Evolutionary conservation across 2,797 vertebrate genomes (phyloP), one percentile per base, ranked within the genome.

Genomic region (Chrysolophus pictus): DNA sequence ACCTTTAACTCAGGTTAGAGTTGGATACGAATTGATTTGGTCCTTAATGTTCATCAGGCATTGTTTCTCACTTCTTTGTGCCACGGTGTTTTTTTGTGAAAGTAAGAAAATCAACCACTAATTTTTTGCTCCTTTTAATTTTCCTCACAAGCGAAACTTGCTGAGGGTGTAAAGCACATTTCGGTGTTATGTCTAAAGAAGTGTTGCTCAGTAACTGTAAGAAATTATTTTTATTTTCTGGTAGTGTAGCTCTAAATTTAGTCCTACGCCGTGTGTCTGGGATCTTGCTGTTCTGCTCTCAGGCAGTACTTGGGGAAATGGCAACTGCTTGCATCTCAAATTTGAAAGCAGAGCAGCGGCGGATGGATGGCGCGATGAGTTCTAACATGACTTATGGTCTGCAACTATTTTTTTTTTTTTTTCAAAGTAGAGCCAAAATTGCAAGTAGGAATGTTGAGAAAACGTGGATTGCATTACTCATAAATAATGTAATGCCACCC

Each of bases 401-500:
- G 49, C 68, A 88, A 74, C 37, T 35, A 6, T 87, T 67, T 19
- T 8, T 11, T 55, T 53, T 29, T 49, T 51, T 11, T n/a, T 31
- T 31, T 51, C 28, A 17, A 51, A 51, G 17, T 17, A 80, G 51
- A 62, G 62, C 51, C 91, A 60, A 49, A 93, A 77, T 47, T 72
- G 75, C 2, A 2, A 88, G 71, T 17, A 56, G 84, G 92, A 91
- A 80, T 87, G 92, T 78, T 93, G 55, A 56, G 91, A 39, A 85
- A 94, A 77, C 10, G 19, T 70, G 90, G 90, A 77, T 94, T 89
- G 84, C 75, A 16, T 94, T 95, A 80, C 92, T 92, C 87, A 70
- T 93, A 84, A 94, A 90, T 93, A 93, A 86, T 89, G 82, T 75
- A 78, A 75, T 83, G 69, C 90, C 87, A 87, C 87, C 86, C 88